Conservation (phyloP, 2,888 invertebrate genomes). For the Aspidiotus rigidus region DNA sequence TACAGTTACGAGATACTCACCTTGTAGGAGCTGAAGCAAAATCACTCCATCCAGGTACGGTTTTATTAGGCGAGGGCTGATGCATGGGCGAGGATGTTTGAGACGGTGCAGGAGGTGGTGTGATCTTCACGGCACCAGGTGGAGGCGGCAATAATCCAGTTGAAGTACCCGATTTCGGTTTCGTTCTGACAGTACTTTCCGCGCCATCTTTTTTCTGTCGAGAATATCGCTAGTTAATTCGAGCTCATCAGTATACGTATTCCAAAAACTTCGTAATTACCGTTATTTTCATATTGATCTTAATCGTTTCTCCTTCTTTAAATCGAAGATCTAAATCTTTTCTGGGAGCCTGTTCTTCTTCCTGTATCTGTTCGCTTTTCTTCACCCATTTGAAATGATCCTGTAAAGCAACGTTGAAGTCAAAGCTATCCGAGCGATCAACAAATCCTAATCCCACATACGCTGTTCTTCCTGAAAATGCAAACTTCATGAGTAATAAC, state of each 20-base stretch:
- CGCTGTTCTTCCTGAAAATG: constrained; percentile 61
- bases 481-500: background rate
- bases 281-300: constrained; percentile 95
- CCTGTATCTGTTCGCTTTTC: constrained; percentile 68
- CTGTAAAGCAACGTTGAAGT: constrained; percentile 94
- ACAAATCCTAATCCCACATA: constrained; percentile 97
- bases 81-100: constrained; percentile 68
- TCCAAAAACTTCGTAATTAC: constrained; percentile 46
- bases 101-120: constrained; percentile 63
- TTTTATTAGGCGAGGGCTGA: constrained; percentile 42
- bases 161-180: constrained; percentile 47
- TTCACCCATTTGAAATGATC: constrained; percentile 95
- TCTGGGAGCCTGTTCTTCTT: constrained; percentile 59
- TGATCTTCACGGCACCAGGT: constrained; percentile 68
- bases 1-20: constrained; percentile 7
- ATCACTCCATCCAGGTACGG: constrained; percentile 39
- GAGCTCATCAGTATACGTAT: too few species aligned
- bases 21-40: constrained; percentile 38
- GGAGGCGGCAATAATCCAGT: constrained; percentile 68
- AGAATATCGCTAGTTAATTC: constrained; percentile 21
- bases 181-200: constrained; percentile 59
- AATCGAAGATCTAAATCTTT: constrained; percentile 88
- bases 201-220: constrained; percentile 78
- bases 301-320: constrained; percentile 98
- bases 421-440: constrained; percentile 96